Percentiles rank a stretch among this genome's conserved stretches.
Conservation (phyloP, 2,888 invertebrate species). For the Mythimna ferrago region DNA sequence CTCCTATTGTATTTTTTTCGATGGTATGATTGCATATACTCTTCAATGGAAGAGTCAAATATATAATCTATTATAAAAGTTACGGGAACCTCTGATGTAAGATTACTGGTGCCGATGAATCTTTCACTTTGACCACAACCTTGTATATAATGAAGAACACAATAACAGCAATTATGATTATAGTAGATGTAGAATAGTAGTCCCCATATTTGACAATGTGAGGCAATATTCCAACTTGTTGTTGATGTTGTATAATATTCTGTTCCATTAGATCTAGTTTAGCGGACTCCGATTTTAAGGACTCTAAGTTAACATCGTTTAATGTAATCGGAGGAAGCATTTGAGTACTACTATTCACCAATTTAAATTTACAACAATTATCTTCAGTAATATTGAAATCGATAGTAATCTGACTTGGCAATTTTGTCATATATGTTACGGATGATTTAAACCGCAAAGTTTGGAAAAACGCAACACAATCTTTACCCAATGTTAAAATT, state of each 20-base stretch:
- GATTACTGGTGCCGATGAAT: slow-evolving; percentile 19
- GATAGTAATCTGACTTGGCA: slow-evolving; percentile 19
- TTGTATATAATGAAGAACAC: slow-evolving; percentile 20
- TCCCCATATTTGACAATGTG: slow-evolving; percentile 35
- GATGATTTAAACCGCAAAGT: slow-evolving; percentile 38
- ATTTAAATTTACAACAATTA: slow-evolving; percentile 34
- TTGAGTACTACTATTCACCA: slow-evolving; percentile 25
- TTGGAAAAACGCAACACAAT: slow-evolving; percentile 40
- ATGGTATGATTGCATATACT: too few species aligned
- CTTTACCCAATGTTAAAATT: slow-evolving; percentile 18
- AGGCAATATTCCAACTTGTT: slow-evolving; percentile 1
- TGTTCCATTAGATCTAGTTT: slow-evolving; percentile 36
- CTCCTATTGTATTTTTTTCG: too few species aligned
- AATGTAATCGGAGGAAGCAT: slow-evolving; percentile 29
- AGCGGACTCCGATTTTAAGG: slow-evolving; percentile 16
- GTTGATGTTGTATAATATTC: background rate
- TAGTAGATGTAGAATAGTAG: slow-evolving; percentile 27
- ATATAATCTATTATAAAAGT: background rate
- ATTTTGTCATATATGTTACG: slow-evolving; percentile 10
- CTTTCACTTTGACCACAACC: slow-evolving; percentile 20
- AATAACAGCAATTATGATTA: slow-evolving; percentile 16
- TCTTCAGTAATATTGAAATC: slow-evolving; percentile 42
- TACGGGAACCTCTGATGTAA: slow-evolving; percentile 39
- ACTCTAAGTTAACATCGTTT: slow-evolving; percentile 30
- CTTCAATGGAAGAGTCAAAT: too few species aligned